phyloP scores from a whole-genome alignment of 2,888 invertebrate species.

The Platycheirus albimanus region DNA sequence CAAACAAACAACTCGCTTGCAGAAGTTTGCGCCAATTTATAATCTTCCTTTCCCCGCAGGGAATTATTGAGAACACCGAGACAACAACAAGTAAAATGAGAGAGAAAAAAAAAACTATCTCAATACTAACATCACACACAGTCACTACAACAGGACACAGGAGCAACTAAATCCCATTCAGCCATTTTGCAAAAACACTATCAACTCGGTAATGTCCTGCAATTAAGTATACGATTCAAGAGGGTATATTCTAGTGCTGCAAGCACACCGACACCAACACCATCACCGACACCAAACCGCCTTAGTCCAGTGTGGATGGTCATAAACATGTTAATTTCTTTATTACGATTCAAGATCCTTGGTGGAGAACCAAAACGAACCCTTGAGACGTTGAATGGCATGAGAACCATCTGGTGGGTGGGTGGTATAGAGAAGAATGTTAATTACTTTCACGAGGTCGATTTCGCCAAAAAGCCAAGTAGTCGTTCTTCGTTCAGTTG shows the following conservation, averaged over 20 bases:
- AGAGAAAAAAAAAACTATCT: slow-evolving; percentile 25
- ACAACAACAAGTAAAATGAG: slow-evolving; percentile 33
- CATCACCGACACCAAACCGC: slow-evolving; percentile 12
- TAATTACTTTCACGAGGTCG: slow-evolving; percentile 69
- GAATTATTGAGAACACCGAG: slow-evolving; percentile 13
- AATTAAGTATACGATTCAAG: slow-evolving; percentile 71
- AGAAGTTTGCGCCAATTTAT: slow-evolving; percentile 57
- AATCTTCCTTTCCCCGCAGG: slow-evolving; percentile 54
- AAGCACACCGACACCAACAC: background rate
- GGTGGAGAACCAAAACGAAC: slow-evolving; percentile 60
- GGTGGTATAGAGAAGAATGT: slow-evolving; percentile 63
- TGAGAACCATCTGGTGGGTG: slow-evolving; percentile 49
- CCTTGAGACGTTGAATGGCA: slow-evolving; percentile 59
- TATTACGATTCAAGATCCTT: slow-evolving; percentile 72
- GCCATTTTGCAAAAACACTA: slow-evolving; percentile 53
- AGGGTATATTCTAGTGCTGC: slow-evolving; percentile 33
- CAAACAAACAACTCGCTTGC: slow-evolving; percentile 61
- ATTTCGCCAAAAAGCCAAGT: slow-evolving; percentile 44
- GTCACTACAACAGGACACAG: background rate
- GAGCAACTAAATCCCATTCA: slow-evolving; percentile 38
- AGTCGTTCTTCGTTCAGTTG: slow-evolving; percentile 7
- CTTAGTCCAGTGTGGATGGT: slow-evolving; percentile 57
- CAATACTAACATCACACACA: slow-evolving; percentile 9
- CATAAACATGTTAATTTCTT: slow-evolving; percentile 74
- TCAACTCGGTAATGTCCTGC: slow-evolving; percentile 73